These are phyloP conservation scores for Protosalanx chinensis DNA, from an alignment of 2,797 vertebrate species.

Conservation along the genomic window DNA sequence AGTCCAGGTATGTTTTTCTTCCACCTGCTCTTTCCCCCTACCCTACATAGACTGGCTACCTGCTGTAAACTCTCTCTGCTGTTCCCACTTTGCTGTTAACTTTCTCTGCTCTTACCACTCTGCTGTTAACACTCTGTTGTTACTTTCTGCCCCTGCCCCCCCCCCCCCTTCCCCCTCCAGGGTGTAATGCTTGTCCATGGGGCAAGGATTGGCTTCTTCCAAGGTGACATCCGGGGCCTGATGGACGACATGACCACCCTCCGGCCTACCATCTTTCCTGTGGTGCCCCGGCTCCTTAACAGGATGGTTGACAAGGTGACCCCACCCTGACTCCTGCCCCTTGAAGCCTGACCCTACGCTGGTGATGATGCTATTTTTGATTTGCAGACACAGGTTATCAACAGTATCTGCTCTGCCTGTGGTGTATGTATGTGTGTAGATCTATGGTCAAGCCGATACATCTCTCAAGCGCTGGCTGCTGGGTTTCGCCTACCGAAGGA, in stretches of 20 bases:
- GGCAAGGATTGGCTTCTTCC: conserved; percentile 93
- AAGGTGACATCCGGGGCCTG: conserved; percentile 92
- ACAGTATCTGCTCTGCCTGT: background rate
- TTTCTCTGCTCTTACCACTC: background rate
- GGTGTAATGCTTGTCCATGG: conserved; percentile 86
- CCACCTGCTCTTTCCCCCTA: background rate
- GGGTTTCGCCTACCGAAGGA: conserved; percentile 90
- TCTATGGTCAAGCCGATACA: conserved; percentile 89
- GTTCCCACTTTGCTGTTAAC: background rate
- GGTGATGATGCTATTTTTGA: background rate
- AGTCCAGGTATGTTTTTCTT: conserved; percentile 68
- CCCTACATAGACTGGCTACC: background rate
- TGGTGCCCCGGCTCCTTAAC: conserved; percentile 93
- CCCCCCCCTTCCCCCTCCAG: conserved; percentile 55
- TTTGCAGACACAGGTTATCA: background rate
- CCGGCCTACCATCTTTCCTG: conserved; percentile 91
- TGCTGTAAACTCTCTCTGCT: background rate
- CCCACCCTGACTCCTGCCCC: background rate
- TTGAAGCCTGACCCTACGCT: background rate
- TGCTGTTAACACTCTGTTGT: background rate
- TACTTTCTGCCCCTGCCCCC: background rate
- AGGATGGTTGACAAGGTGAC: conserved; percentile 95
- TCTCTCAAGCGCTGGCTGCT: conserved; percentile 89
- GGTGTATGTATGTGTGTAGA: conserved; percentile 61
- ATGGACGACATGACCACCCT: conserved; percentile 95